Conservation (phyloP, 53 echinoderm and acorn worm genomes). For the Mesocentrotus franciscanus region DNA sequence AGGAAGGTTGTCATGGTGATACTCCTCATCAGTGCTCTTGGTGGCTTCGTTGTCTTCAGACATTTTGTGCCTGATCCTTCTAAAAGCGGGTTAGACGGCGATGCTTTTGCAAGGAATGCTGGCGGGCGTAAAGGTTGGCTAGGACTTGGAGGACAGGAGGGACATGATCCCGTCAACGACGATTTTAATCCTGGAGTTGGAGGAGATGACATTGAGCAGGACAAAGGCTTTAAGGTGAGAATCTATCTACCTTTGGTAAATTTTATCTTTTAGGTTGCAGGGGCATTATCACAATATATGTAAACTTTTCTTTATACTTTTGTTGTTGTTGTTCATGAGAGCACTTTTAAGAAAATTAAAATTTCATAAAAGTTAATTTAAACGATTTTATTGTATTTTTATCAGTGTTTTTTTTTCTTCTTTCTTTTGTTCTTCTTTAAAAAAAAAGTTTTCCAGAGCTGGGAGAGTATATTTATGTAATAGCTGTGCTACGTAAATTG, state of each 20-base stretch:
- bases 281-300: too few species aligned
- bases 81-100: not conserved
- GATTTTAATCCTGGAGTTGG: constrained; percentile 46
- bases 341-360: too few species aligned
- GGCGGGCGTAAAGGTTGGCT: not conserved
- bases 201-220: not conserved
- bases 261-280: too few species aligned
- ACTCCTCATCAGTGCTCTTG: constrained; percentile 59
- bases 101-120: not conserved
- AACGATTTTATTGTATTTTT: too few species aligned
- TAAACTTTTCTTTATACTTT: too few species aligned
- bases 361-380: too few species aligned
- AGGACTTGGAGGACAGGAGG: not conserved
- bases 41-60: constrained; percentile 59
- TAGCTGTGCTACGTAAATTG: too few species aligned
- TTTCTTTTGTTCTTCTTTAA: too few species aligned
- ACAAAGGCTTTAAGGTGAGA: not conserved
- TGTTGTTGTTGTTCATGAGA: too few species aligned
- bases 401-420: too few species aligned
- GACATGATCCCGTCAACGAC: constrained; percentile 22
- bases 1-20: constrained; percentile 71
- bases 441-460: too few species aligned
- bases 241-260: not conserved
- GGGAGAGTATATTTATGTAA: too few species aligned
- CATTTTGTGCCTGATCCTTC: constrained; percentile 20